Conservation (phyloP, 2,797 vertebrate species). For the Toxotes lorentzi region DNA sequence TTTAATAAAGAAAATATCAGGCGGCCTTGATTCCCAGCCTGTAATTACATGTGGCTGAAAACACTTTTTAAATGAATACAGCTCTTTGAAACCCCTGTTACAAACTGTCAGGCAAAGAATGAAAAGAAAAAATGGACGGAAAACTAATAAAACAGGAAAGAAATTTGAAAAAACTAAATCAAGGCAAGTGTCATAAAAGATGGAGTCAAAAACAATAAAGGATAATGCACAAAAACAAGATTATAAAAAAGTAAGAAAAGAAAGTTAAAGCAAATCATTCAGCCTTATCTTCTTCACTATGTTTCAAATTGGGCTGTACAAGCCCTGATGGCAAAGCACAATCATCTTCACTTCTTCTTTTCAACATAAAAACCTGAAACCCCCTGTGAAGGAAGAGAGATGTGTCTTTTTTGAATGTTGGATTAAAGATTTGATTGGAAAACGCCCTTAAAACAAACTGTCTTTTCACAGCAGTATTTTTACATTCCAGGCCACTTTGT, state of each 20-base stretch:
- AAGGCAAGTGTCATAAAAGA: neutral
- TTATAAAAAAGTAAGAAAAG: neutral
- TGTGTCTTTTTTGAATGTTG: neutral
- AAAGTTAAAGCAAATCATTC: neutral
- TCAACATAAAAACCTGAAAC: neutral
- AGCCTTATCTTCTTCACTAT: neutral
- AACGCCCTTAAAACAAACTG: neutral
- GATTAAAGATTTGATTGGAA: neutral
- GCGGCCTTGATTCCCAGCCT: conserved; percentile 4
- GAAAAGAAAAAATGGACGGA: neutral
- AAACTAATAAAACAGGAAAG: neutral
- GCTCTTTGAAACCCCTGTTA: neutral
- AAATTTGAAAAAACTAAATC: neutral
- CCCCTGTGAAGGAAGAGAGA: neutral
- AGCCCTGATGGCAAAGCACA: neutral
- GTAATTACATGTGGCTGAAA: neutral
- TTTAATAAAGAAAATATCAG: neutral
- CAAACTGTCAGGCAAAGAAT: neutral
- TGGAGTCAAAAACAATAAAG: neutral
- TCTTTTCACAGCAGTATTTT: neutral
- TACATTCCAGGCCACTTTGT: neutral
- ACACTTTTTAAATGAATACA: neutral
- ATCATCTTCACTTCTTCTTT: neutral
- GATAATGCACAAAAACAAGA: neutral
- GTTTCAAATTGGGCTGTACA: neutral